Evolutionary conservation across 2,888 invertebrate genomes (phyloP).

Genomic region (Acronicta aceris): DNA sequence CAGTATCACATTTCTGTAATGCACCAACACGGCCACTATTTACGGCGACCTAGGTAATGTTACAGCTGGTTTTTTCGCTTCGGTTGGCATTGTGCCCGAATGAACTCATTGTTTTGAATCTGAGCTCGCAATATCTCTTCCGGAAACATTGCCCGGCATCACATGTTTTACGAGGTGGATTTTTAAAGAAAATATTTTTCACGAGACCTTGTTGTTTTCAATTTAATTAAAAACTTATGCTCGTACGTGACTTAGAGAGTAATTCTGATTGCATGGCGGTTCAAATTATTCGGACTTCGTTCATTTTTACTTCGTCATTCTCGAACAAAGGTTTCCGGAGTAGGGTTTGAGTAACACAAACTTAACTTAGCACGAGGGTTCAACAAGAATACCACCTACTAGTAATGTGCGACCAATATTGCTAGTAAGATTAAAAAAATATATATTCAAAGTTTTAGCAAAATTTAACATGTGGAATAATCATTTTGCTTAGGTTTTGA

Average conservation of each 20-base stretch:
- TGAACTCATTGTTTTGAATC: constrained; percentile 39
- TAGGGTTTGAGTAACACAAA: no score
- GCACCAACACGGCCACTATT: constrained; percentile 24
- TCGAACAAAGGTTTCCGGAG: background rate
- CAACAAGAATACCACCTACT: no score
- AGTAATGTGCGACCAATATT: no score
- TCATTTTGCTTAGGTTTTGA: no score
- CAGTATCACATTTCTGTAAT: constrained; percentile 9
- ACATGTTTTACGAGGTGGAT: constrained; percentile 13
- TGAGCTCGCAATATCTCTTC: constrained; percentile 32
- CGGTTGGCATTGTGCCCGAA: constrained; percentile 45
- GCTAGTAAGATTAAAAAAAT: no score
- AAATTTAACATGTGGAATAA: no score
- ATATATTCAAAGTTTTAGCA: no score
- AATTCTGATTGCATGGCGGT: background rate
- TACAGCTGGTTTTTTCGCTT: constrained; percentile 26
- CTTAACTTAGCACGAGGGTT: no score
- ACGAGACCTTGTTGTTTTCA: constrained; percentile 2
- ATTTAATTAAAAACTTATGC: background rate
- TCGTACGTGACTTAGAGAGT: background rate
- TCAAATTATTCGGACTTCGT: no score
- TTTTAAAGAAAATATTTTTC: constrained; percentile 10
- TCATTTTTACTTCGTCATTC: background rate
- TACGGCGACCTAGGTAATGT: constrained; percentile 29
- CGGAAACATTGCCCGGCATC: constrained; percentile 34